These are phyloP conservation scores for Dasysyrphus albostriatus DNA, from an alignment of 2,888 invertebrate genomes.

Conservation along the genomic window DNA sequence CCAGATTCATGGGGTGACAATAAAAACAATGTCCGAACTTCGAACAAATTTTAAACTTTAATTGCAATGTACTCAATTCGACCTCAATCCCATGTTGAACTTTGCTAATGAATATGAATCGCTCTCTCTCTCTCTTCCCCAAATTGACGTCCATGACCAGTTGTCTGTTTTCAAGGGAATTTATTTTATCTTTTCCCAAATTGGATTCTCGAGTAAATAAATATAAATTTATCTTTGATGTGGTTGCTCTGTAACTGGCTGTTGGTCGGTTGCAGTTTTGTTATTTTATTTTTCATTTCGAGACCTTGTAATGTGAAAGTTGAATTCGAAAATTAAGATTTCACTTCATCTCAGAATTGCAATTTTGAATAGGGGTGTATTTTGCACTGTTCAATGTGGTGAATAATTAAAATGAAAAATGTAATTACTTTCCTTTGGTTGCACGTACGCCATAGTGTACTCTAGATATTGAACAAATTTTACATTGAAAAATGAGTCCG, in stretches of 20 bases:
- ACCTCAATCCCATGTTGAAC: constrained; percentile 5
- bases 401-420: not conserved
- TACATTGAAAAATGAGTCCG: no score
- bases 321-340: not conserved
- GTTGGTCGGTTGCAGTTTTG: not conserved
- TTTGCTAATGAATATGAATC: constrained; percentile 12
- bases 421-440: constrained; percentile 18
- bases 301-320: constrained; percentile 2
- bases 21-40: not conserved
- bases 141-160: constrained; percentile 20
- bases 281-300: not conserved
- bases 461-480: not conserved
- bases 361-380: not conserved
- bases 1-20: not conserved
- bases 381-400: not conserved
- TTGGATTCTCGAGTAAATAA: constrained; percentile 1
- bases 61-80: constrained; percentile 4
- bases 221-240: constrained; percentile 7
- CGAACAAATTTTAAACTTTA: not conserved
- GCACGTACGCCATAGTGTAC: not conserved
- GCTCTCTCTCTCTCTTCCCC: not conserved
- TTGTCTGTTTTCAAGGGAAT: constrained; percentile 8
- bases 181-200: constrained; percentile 6
- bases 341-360: not conserved
- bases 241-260: not conserved